A percentile compares a stretch with the other conserved stretches of the same genome.
phyloP scores from a whole-genome alignment of 2,113 vertebrate genomes.

The Protomyctophum bolini region DNA sequence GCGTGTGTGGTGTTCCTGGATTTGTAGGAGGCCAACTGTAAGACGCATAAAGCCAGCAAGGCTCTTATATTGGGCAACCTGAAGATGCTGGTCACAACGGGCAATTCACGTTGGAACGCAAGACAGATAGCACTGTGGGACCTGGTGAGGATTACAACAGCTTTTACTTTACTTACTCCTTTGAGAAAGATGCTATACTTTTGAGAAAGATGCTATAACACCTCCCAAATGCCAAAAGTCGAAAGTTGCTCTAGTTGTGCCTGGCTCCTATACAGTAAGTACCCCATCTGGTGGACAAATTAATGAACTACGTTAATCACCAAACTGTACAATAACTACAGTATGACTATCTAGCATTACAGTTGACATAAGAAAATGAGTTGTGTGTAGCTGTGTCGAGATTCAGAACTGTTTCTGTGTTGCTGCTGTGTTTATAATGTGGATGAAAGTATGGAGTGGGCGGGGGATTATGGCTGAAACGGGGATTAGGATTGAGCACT shows the following conservation, averaged over 20 bases:
- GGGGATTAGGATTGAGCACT: constrained; percentile 57
- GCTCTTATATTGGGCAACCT: constrained; percentile 88
- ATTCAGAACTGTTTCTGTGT: too few species aligned
- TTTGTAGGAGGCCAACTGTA: constrained; percentile 85
- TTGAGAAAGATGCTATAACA: background rate
- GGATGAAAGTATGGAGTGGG: constrained; percentile 14
- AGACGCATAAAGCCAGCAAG: constrained; percentile 85
- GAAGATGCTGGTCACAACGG: constrained; percentile 87
- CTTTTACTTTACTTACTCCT: too few species aligned
- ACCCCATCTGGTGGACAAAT: constrained; percentile 68
- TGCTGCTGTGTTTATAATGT: constrained; percentile 22
- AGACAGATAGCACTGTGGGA: constrained; percentile 88
- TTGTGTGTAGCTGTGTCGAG: too few species aligned
- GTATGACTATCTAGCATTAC: too few species aligned
- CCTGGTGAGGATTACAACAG: constrained; percentile 56
- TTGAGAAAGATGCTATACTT: background rate
- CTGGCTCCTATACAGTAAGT: constrained; percentile 14
- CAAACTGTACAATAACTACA: too few species aligned
- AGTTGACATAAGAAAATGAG: too few species aligned
- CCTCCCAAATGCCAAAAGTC: background rate
- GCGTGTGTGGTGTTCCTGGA: background rate
- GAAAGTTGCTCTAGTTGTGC: background rate
- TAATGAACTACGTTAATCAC: background rate
- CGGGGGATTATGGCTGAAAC: constrained; percentile 51
- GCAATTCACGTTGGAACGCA: constrained; percentile 88